These are phyloP conservation scores for Calliopum simillimum DNA, from an alignment of 2,888 invertebrate species.

Conservation along the genomic window DNA sequence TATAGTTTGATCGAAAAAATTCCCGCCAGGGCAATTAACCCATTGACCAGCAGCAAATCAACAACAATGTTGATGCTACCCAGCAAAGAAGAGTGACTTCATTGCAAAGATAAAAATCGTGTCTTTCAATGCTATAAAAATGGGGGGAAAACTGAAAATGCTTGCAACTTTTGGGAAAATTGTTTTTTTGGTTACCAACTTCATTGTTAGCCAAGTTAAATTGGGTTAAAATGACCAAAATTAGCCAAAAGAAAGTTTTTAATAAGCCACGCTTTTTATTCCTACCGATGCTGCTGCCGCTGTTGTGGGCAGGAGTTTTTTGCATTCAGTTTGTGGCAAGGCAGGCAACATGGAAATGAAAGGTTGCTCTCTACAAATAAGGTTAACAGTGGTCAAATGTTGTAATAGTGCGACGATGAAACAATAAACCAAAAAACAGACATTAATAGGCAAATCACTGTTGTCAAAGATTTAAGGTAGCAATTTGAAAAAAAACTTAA, in stretches of 20 bases:
- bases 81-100: conserved; percentile 4
- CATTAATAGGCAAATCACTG: too few relatives aligned
- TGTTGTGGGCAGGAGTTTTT: too few relatives aligned
- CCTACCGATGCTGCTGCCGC: too few relatives aligned
- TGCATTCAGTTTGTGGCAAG: too few relatives aligned
- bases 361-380: too few relatives aligned
- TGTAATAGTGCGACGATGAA: too few relatives aligned
- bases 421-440: too few relatives aligned
- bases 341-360: too few relatives aligned
- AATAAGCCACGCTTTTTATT: conserved; percentile 29
- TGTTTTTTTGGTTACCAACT: conserved; percentile 31
- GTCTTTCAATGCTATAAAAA: conserved; percentile 46
- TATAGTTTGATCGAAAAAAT: not conserved
- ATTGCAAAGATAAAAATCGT: conserved; percentile 49
- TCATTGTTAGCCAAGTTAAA: conserved; percentile 12
- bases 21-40: conserved; percentile 38
- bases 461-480: too few relatives aligned
- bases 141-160: conserved; percentile 45
- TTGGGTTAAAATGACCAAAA: conserved; percentile 42
- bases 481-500: too few relatives aligned
- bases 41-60: conserved; percentile 37
- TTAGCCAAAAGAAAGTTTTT: conserved; percentile 49
- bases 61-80: not conserved
- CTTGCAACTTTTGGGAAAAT: conserved; percentile 37
- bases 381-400: too few relatives aligned